Evolutionary conservation across 2,888 invertebrate genomes (phyloP).

Genomic region (Blomia tropicalis): DNA sequence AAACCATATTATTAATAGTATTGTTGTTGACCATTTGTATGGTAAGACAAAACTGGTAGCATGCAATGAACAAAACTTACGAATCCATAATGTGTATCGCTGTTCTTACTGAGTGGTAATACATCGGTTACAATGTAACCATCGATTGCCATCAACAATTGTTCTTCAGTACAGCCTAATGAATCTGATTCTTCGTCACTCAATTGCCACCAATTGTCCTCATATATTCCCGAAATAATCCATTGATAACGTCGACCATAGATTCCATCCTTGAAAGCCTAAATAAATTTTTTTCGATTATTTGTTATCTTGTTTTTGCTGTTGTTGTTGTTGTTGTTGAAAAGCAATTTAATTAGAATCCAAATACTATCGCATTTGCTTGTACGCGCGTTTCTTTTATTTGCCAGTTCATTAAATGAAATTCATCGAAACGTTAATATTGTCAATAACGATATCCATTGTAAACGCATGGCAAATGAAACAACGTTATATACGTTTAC

Average conservation of each 20-base stretch:
- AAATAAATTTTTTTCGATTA: too few species aligned
- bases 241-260: constrained; percentile 83
- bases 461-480: too few species aligned
- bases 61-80: constrained; percentile 47
- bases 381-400: too few species aligned
- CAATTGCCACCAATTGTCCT: constrained; percentile 31
- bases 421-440: too few species aligned
- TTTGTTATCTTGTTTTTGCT: too few species aligned
- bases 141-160: constrained; percentile 62
- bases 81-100: constrained; percentile 71
- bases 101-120: constrained; percentile 66
- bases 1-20: neutral
- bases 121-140: constrained; percentile 76
- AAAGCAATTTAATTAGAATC: constrained; percentile 10
- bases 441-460: too few species aligned
- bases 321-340: too few species aligned
- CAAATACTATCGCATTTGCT: too few species aligned
- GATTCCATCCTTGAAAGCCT: constrained; percentile 41
- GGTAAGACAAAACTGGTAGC: neutral
- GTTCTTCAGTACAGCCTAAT: constrained; percentile 47
- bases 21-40: too few species aligned
- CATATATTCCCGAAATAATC: constrained; percentile 66
- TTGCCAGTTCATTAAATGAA: too few species aligned
- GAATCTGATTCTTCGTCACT: constrained; percentile 26
- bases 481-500: too few species aligned